Evolutionary conservation across 2,113 vertebrate species (phyloP), one percentile per base, ranked within the genome.

Genomic region (Tinamus guttatus): DNA sequence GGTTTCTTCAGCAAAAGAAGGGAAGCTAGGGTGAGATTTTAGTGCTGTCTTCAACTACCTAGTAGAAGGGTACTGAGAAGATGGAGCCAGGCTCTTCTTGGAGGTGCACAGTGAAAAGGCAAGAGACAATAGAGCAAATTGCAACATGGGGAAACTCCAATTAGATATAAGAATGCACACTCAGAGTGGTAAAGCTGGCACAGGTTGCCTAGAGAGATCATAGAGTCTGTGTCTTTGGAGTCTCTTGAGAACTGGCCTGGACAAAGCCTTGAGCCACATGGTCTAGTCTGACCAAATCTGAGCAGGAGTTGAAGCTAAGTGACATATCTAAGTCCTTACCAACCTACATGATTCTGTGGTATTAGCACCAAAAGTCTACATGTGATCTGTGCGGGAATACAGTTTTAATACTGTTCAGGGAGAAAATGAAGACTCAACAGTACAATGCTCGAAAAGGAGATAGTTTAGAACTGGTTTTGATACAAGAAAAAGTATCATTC

Each of bases 221-320:
- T 71, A 45, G 36, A 68, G 43, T 68, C 28, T 30, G 5, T 7
- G 13, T 45, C 15, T 32, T 64, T 7, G 18, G 52, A 60, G 73
- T 36, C 82, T 41, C 67, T 76, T 76, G 14, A 60, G 30, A 73
- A 40, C 22, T 47, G 51, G 7, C 32, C 5, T 86, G 15, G 47
- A 9, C 0, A 0, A 77, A 10, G 13, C 16, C 6, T 13, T 15
- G 25, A n/a, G 16, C 40, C 79, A 21, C 27, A 22, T 54, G 17
- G 27, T 25, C 16, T 43, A 0, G n/a, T 94, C 67, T 5, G 7
- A 56, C 38, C 24, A 45, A 34, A 38, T 51, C 36, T 45, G 27
- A 34, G 18, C 27, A 69, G 18, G 30, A n/a, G 5, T 63, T 90
- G 54, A 41, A 18, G 11, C 24, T 51, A 17, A 13, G 5, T 60